Evolutionary conservation across 92 coral and sea anemone species (phyloP).

Genomic region (Zoanthus sansibaricus): DNA sequence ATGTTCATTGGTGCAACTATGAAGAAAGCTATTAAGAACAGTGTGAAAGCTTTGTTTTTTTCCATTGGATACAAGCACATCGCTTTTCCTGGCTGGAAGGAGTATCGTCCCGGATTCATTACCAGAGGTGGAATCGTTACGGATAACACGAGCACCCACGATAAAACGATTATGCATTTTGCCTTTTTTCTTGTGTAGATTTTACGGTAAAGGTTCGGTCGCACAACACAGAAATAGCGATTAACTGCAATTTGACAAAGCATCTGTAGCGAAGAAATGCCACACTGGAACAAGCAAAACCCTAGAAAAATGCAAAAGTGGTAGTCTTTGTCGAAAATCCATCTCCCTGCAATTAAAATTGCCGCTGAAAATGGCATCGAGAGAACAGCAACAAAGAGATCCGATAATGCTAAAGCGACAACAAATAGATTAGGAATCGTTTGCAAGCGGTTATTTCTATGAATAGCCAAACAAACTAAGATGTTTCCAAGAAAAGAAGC

Average conservation of each 20-base stretch:
- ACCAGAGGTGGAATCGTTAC: conserved; percentile 39
- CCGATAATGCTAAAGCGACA: conserved; percentile 33
- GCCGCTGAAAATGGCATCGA: conserved; percentile 37
- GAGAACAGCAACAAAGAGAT: conserved; percentile 12
- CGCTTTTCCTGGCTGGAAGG: conserved; percentile 53
- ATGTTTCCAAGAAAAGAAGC: conserved; percentile 22
- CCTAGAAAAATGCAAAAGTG: conserved; percentile 36
- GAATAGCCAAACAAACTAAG: conserved; percentile 27
- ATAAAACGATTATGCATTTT: background rate
- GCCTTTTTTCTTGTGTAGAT: conserved; percentile 19
- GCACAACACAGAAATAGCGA: conserved; percentile 38
- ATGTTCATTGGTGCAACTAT: conserved; percentile 42
- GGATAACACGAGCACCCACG: conserved; percentile 12
- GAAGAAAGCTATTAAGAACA: background rate
- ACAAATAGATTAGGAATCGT: conserved; percentile 45
- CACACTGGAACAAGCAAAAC: conserved; percentile 34
- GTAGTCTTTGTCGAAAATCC: conserved; percentile 22
- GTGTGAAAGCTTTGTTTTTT: conserved; percentile 37
- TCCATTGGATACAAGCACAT: conserved; percentile 56
- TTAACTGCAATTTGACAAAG: conserved; percentile 46
- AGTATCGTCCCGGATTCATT: conserved; percentile 31
- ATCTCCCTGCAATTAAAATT: conserved; percentile 1
- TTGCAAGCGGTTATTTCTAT: conserved; percentile 24
- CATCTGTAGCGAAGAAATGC: conserved; percentile 37
- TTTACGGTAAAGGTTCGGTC: conserved; percentile 27